Percentiles rank a stretch among this genome's conserved stretches.
Evolutionary conservation across 1,140 invertebrate species (phyloP).

Genomic region (Periplaneta americana): DNA sequence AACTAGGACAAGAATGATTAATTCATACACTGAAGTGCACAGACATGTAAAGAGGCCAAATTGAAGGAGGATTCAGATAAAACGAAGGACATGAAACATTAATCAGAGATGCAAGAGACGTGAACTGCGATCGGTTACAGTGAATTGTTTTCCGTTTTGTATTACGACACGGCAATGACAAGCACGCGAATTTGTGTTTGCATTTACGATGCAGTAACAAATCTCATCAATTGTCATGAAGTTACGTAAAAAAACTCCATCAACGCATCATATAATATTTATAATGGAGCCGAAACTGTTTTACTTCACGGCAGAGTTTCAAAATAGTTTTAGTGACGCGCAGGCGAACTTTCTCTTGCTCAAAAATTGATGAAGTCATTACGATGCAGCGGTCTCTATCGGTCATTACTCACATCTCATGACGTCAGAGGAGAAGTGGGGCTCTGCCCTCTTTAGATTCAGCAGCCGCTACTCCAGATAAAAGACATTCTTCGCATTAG

Average conservation of each 20-base stretch:
- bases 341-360: neutral
- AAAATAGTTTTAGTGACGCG: neutral
- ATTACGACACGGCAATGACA: neutral
- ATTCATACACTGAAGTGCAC: too few species aligned
- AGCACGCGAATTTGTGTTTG: neutral
- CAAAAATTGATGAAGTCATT: neutral
- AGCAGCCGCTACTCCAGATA: neutral
- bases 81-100: too few species aligned
- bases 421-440: neutral
- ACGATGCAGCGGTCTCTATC: neutral
- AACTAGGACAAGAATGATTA: too few species aligned
- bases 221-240: neutral
- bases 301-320: neutral
- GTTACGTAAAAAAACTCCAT: neutral
- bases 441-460: neutral
- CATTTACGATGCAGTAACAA: neutral
- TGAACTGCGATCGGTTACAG: neutral
- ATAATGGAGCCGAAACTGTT: neutral
- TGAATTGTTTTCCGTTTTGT: neutral
- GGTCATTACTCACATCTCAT: neutral
- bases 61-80: too few species aligned
- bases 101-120: neutral
- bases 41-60: too few species aligned
- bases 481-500: neutral
- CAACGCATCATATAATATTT: neutral